Evolutionary conservation across 2,888 invertebrate species (phyloP).

Genomic region (Brachyptera risi): DNA sequence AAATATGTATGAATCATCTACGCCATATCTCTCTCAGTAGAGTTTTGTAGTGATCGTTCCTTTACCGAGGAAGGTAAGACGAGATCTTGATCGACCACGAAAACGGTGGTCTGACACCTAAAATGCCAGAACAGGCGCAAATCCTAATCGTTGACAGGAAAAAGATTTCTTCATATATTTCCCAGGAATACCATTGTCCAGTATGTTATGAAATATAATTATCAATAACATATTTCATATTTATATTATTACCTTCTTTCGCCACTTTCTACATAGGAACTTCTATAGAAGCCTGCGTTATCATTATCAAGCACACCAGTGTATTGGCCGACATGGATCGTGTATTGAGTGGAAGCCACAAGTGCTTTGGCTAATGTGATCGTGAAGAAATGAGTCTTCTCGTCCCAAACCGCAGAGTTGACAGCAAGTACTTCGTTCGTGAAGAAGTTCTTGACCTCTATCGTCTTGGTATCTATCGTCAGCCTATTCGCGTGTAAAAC

Average conservation of each 20-base stretch:
- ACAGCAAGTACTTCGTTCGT: neutral
- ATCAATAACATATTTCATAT: neutral
- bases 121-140: no score
- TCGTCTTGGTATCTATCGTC: neutral
- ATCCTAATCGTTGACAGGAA: no score
- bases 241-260: neutral
- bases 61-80: no score
- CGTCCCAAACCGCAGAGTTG: neutral
- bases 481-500: slow-evolving; percentile 24
- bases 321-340: slow-evolving; percentile 23
- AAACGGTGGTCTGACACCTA: no score
- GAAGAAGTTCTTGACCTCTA: neutral
- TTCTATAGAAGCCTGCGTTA: slow-evolving; percentile 31
- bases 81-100: no score
- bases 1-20: no score
- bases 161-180: no score
- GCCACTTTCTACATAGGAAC: slow-evolving; percentile 21
- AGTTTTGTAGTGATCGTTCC: no score
- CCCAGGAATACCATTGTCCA: no score
- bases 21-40: no score
- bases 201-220: neutral
- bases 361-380: slow-evolving; percentile 43
- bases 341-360: slow-evolving; percentile 15
- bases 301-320: slow-evolving; percentile 30
- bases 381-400: slow-evolving; percentile 53